phyloP scores from a whole-genome alignment of 2,797 vertebrate genomes.

The Poecilia velifera region DNA sequence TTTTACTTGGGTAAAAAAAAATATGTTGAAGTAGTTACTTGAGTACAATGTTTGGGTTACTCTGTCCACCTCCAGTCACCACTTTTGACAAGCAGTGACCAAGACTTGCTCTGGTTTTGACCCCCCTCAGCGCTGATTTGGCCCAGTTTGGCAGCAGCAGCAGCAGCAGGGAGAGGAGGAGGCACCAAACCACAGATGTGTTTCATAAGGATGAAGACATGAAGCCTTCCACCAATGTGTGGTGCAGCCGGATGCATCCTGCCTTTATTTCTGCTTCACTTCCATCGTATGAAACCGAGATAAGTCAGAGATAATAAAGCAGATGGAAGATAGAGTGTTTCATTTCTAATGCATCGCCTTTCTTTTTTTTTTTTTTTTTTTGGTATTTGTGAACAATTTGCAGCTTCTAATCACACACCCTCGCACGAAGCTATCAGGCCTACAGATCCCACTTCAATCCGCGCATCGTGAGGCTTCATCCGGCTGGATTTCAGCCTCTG shows the following conservation, averaged over 20 bases:
- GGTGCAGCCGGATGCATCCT: conserved; percentile 33
- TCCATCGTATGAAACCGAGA: neutral
- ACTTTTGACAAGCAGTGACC: conserved; percentile 2
- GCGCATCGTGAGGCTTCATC: conserved; percentile 26
- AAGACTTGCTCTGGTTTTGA: conserved; percentile 26
- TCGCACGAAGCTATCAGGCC: conserved; percentile 62
- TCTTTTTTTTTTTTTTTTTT: conserved; percentile 1
- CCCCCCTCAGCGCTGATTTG: conserved; percentile 25
- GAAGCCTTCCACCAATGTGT: conserved; percentile 29
- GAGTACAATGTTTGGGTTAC: no score
- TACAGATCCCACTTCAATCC: conserved; percentile 41
- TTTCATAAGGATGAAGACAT: conserved; percentile 26
- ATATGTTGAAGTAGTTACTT: no score
- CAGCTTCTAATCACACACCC: conserved; percentile 48
- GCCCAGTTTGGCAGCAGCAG: conserved; percentile 41
- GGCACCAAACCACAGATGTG: conserved; percentile 48
- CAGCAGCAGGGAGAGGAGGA: conserved; percentile 15
- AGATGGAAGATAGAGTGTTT: conserved; percentile 15
- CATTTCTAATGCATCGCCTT: conserved; percentile 16
- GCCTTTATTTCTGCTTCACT: neutral
- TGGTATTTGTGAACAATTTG: conserved; percentile 43
- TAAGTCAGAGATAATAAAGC: neutral
- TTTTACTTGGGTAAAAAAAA: no score
- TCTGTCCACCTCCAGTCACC: no score
- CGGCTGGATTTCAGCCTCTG: neutral